These are phyloP conservation scores for Camelus bactrianus DNA, from an alignment of 2,113 vertebrate species.

Conservation along the genomic window DNA sequence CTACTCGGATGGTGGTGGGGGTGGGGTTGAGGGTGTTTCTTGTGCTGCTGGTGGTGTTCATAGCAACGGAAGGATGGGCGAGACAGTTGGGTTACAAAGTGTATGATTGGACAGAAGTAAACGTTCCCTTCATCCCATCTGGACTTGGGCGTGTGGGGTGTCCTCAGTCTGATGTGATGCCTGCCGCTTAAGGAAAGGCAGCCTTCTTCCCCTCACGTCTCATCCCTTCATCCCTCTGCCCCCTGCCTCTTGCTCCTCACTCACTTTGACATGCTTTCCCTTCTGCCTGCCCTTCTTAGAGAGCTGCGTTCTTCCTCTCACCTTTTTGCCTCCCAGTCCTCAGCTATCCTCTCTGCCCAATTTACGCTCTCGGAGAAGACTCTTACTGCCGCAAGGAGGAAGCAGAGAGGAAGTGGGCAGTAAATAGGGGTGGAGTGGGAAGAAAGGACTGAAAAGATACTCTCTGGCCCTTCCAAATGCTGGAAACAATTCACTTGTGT, in stretches of 20 bases:
- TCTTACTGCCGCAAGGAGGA: neutral
- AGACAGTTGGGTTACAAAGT: neutral
- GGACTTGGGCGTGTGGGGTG: neutral
- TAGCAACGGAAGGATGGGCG: neutral
- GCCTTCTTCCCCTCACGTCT: too few species aligned
- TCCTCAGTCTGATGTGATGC: neutral
- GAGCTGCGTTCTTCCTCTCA: neutral
- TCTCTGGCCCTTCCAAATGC: neutral
- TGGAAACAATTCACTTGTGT: neutral
- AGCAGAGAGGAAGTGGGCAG: neutral
- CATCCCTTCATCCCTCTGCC: too few species aligned
- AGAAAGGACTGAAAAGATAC: neutral
- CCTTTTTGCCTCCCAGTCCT: too few species aligned
- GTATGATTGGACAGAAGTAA: neutral
- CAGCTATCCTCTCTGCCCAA: neutral
- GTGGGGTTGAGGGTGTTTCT: neutral
- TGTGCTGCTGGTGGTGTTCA: neutral
- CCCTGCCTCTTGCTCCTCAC: rapidly evolving
- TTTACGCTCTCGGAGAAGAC: neutral
- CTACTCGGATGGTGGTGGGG: rapidly evolving
- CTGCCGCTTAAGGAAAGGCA: rapidly evolving
- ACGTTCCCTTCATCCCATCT: neutral
- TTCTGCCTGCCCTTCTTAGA: neutral
- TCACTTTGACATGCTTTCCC: neutral
- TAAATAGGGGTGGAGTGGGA: neutral